Conservation (phyloP, 1,140 invertebrate species). For the Probaryconus sp. region DNA sequence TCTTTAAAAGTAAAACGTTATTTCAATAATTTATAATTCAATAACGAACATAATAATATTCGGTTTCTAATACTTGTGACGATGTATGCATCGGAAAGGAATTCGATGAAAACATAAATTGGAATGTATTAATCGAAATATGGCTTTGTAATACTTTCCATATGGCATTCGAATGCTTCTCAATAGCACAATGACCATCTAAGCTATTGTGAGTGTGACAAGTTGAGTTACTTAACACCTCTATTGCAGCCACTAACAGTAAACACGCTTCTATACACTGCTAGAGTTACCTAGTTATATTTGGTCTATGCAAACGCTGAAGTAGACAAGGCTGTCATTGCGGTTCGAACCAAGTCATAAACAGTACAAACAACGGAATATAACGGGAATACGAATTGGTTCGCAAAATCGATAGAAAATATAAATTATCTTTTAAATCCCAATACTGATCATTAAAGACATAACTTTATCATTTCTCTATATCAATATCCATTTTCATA, state of each 20-base stretch:
- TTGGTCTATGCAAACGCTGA: constrained; percentile 2
- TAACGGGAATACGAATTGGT: not conserved
- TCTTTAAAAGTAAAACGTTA: no score
- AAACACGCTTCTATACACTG: constrained; percentile 10
- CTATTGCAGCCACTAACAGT: not conserved
- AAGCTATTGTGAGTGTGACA: not conserved
- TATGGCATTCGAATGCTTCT: not conserved
- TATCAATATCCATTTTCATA: no score
- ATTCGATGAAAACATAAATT: not conserved
- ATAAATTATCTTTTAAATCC: no score
- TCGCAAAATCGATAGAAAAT: no score
- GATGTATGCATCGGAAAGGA: no score
- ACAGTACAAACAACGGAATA: not conserved
- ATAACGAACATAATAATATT: no score
- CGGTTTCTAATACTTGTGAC: no score
- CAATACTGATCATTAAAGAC: no score
- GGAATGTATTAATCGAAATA: not conserved
- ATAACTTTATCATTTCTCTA: no score
- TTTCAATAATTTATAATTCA: no score
- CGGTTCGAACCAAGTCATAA: constrained; percentile 1
- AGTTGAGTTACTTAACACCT: constrained; percentile 11
- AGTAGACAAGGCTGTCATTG: constrained; percentile 11
- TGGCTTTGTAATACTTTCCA: not conserved
- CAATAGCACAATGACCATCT: not conserved
- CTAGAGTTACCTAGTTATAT: constrained; percentile 3